Conservation (phyloP, 2,113 vertebrate species). For the Saccopteryx leptura region DNA sequence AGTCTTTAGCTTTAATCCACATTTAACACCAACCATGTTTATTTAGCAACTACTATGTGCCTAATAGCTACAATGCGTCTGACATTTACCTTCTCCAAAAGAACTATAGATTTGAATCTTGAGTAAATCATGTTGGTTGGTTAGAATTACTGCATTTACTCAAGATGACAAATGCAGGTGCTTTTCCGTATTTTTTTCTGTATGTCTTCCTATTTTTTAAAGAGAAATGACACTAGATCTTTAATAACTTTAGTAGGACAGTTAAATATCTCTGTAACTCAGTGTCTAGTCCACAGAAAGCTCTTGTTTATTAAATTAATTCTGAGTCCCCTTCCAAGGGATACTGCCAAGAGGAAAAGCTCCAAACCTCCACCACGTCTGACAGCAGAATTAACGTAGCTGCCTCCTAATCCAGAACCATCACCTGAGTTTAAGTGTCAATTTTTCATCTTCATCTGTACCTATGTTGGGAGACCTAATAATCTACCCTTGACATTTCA, state of each 20-base stretch:
- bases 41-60: background rate
- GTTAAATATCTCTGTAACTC: background rate
- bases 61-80: background rate
- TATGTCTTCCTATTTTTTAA: slow-evolving; percentile 8
- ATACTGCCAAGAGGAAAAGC: slow-evolving; percentile 63
- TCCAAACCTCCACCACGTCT: background rate
- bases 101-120: slow-evolving; percentile 2
- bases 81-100: slow-evolving; percentile 10
- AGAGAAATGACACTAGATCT: slow-evolving; percentile 22
- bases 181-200: background rate
- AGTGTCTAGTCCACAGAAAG: background rate
- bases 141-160: slow-evolving; percentile 21
- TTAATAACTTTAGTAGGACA: background rate
- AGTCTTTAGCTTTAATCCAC: background rate
- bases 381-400: background rate
- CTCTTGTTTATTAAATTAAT: slow-evolving; percentile 35
- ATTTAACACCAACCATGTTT: background rate
- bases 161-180: slow-evolving; percentile 48
- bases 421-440: background rate
- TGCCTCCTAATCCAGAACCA: slow-evolving; percentile 23
- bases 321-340: slow-evolving; percentile 44
- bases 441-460: background rate
- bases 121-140: slow-evolving; percentile 14
- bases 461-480: background rate
- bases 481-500: background rate